Conservation (phyloP, 2,888 invertebrate genomes). For the Atrina japonica region DNA sequence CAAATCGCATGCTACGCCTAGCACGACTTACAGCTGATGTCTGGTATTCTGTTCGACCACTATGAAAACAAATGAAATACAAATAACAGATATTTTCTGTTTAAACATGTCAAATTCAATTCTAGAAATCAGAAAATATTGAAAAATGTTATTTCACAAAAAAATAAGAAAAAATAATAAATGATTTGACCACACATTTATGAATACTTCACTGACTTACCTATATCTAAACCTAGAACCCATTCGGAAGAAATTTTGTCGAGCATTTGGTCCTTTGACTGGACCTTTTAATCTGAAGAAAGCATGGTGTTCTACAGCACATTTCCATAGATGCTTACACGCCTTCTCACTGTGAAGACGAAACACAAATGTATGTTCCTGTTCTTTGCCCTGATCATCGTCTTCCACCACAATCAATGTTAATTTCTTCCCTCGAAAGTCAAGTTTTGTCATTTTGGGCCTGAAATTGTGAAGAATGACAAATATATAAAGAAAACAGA, state of each 20-base stretch:
- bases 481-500: neutral
- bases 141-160: no score
- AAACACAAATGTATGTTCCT: conserved; percentile 99
- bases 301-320: conserved; percentile 99
- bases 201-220: conserved; percentile 80
- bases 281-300: conserved; percentile 92
- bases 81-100: neutral
- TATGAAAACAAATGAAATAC: conserved; percentile 79
- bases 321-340: conserved; percentile 99
- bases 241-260: conserved; percentile 99
- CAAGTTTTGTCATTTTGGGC: conserved; percentile 98
- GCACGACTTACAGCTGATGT: conserved; percentile 92
- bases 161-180: no score
- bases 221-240: conserved; percentile 96
- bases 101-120: neutral
- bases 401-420: conserved; percentile 99
- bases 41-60: conserved; percentile 98
- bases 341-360: conserved; percentile 96
- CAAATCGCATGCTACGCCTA: conserved; percentile 96
- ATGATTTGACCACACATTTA: no score
- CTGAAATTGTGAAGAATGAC: conserved; percentile 71
- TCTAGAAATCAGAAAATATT: no score
- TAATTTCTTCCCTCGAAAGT: conserved; percentile 98
- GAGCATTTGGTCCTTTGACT: conserved; percentile 85
- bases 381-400: conserved; percentile 95